Percentiles rank a stretch among this genome's conserved stretches.
Evolutionary conservation across 2,113 vertebrate genomes (phyloP).

Genomic region (Barbus barbus): DNA sequence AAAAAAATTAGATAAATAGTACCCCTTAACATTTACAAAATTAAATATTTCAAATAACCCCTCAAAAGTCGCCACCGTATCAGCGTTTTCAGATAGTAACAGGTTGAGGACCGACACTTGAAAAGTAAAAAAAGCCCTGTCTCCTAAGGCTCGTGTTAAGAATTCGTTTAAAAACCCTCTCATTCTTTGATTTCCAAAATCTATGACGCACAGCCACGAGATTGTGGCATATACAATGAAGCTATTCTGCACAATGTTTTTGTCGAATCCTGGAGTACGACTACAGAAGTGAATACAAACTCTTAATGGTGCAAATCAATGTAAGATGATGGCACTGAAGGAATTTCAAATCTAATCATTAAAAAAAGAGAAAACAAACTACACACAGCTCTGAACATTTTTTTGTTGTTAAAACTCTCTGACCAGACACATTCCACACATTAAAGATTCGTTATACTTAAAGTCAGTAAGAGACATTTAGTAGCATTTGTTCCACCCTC

Average conservation of each 20-base stretch:
- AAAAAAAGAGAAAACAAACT: constrained; percentile 67
- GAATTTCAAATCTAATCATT: constrained; percentile 73
- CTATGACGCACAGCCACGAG: constrained; percentile 62
- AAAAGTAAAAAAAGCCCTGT: constrained; percentile 43
- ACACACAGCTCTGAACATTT: constrained; percentile 85
- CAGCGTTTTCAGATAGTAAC: constrained; percentile 33
- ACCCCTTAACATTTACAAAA: constrained; percentile 74
- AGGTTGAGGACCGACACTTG: constrained; percentile 28
- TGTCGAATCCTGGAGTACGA: constrained; percentile 70
- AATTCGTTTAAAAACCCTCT: constrained; percentile 58
- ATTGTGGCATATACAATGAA: constrained; percentile 42
- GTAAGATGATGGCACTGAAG: constrained; percentile 85
- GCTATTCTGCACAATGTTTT: constrained; percentile 58
- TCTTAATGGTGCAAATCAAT: constrained; percentile 78
- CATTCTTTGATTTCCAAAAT: constrained; percentile 46
- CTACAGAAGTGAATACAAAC: constrained; percentile 79
- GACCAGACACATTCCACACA: constrained; percentile 89
- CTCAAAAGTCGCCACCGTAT: constrained; percentile 63
- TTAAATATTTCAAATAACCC: constrained; percentile 68
- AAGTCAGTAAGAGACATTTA: constrained; percentile 84
- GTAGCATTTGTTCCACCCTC: constrained; percentile 76
- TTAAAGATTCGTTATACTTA: constrained; percentile 86
- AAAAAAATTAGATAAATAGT: constrained; percentile 78
- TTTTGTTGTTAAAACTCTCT: constrained; percentile 82
- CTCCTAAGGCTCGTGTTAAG: constrained; percentile 67